These are phyloP conservation scores for Cairina moschata DNA, from an alignment of 2,113 vertebrate species.

Conservation along the genomic window DNA sequence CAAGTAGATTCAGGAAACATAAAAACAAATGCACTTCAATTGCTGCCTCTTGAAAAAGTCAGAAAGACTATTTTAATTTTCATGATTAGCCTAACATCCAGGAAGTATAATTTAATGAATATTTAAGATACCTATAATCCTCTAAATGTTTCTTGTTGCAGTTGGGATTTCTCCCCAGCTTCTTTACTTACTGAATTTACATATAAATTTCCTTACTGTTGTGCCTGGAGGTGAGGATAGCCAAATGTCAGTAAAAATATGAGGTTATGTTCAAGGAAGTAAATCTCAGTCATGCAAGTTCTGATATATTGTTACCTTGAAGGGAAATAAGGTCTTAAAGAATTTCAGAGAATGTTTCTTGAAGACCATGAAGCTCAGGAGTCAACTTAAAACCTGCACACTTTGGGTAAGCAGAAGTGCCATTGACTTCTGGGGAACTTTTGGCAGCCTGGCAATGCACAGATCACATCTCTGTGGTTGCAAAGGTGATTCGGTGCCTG, in stretches of 20 bases:
- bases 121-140: background rate
- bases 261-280: background rate
- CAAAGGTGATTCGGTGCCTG: background rate
- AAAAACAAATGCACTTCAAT: background rate
- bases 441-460: background rate
- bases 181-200: background rate
- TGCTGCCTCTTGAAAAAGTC: background rate
- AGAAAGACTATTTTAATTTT: background rate
- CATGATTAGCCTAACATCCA: background rate
- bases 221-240: background rate
- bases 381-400: background rate
- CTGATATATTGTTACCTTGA: background rate
- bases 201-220: background rate
- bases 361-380: background rate
- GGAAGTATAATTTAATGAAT: background rate
- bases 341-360: background rate
- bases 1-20: background rate
- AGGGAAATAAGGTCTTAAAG: background rate
- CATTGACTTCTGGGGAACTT: background rate
- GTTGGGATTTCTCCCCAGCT: background rate
- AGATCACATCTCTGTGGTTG: background rate
- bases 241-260: slow-evolving; percentile 12
- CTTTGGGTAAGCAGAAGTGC: background rate
- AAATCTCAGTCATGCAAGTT: background rate
- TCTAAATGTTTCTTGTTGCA: background rate